Evolutionary conservation across 2,888 invertebrate genomes (phyloP).

Genomic region (Choristoneura rosaceana): DNA sequence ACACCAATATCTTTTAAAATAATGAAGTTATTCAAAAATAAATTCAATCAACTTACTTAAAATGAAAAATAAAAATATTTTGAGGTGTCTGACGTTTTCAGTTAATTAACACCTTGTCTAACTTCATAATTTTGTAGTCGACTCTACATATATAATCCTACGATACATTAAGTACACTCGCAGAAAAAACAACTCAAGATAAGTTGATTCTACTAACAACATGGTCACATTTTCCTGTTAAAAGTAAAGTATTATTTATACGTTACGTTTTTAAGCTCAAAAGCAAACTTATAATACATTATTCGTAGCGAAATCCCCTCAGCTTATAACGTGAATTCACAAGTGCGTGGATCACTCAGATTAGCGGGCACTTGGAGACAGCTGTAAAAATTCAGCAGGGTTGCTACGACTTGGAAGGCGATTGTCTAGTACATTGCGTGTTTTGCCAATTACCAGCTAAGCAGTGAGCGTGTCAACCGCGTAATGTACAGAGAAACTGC

Average conservation of each 20-base stretch:
- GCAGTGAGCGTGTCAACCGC: too few relatives aligned
- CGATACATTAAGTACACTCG: too few relatives aligned
- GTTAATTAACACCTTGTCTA: too few relatives aligned
- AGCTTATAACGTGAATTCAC: conserved; percentile 1
- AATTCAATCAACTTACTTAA: too few relatives aligned
- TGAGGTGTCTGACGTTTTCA: too few relatives aligned
- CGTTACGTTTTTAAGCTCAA: background rate
- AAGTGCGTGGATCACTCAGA: conserved; percentile 2
- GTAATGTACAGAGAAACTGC: background rate
- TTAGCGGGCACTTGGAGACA: background rate
- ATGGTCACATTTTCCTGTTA: background rate
- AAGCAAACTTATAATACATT: background rate
- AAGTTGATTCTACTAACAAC: too few relatives aligned
- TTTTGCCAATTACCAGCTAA: background rate
- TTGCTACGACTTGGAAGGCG: background rate
- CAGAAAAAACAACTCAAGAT: too few relatives aligned
- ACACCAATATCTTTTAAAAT: too few relatives aligned
- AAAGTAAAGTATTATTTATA: background rate
- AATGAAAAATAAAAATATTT: too few relatives aligned
- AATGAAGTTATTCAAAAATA: too few relatives aligned
- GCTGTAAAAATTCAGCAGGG: background rate
- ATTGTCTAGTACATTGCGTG: background rate
- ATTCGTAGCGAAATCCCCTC: background rate
- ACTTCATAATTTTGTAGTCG: too few relatives aligned
- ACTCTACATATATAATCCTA: too few relatives aligned